Percentiles rank a stretch among this genome's conserved stretches.
These are phyloP conservation scores for Emmelina monodactyla DNA, from an alignment of 2,888 invertebrate species.

Conservation along the genomic window DNA sequence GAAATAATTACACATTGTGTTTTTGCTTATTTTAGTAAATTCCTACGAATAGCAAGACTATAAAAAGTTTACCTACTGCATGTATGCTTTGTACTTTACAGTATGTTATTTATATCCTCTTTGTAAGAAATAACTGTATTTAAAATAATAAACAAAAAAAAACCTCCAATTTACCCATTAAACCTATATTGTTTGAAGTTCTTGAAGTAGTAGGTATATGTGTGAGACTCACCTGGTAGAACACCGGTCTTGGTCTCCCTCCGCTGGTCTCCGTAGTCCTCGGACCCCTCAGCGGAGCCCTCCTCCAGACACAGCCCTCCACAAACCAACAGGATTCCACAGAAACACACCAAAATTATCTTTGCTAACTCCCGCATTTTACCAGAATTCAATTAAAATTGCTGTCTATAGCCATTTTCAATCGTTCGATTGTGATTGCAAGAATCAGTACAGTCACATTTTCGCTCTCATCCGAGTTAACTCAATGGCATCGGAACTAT, in stretches of 20 bases:
- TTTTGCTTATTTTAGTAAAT: no score
- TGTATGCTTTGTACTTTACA: no score
- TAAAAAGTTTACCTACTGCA: no score
- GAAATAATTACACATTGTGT: no score
- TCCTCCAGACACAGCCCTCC: slow-evolving; percentile 40
- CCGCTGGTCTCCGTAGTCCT: slow-evolving; percentile 29
- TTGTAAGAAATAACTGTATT: no score
- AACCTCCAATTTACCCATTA: no score
- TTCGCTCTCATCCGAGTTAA: slow-evolving; percentile 31
- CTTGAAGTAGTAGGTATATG: no score
- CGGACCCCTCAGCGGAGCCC: slow-evolving; percentile 22
- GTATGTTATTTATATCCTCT: no score
- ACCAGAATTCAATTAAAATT: no score
- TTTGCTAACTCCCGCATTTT: slow-evolving; percentile 52
- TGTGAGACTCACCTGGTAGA: slow-evolving; percentile 40
- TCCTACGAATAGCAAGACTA: no score
- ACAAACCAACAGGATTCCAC: slow-evolving; percentile 37
- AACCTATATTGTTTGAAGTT: no score
- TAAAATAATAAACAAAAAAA: no score
- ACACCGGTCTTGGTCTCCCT: slow-evolving; percentile 34
- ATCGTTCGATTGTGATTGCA: slow-evolving; percentile 21
- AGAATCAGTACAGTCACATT: slow-evolving; percentile 51
- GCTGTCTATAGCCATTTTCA: slow-evolving; percentile 42
- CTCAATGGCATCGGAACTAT: slow-evolving; percentile 28
- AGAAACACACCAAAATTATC: slow-evolving; percentile 47